Percentiles rank a stretch among this genome's conserved stretches.
Evolutionary conservation across 53 echinoderm and acorn worm genomes (phyloP).

Genomic region (Astropecten irregularis): DNA sequence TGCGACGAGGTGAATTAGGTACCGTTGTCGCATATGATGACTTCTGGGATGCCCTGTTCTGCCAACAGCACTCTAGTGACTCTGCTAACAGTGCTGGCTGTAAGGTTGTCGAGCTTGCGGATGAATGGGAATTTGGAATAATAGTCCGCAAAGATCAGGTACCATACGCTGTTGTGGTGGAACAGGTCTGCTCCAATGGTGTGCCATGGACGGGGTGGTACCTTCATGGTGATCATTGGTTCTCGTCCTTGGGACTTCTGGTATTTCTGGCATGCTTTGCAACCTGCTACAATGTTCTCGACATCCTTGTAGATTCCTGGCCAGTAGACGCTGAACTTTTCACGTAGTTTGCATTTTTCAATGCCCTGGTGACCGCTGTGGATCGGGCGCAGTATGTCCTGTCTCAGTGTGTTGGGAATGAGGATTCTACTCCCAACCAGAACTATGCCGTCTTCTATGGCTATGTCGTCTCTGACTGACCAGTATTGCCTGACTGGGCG

Average conservation of each 20-base stretch:
- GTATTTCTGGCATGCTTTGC: not conserved
- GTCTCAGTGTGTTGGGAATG: too few relatives aligned
- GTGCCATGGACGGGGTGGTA: slow-evolving; percentile 20
- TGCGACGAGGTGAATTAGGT: not conserved
- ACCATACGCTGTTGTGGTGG: too few relatives aligned
- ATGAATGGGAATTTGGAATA: slow-evolving; percentile 60
- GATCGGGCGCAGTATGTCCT: too few relatives aligned
- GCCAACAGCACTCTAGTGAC: not conserved
- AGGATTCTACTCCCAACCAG: too few relatives aligned
- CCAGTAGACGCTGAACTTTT: slow-evolving; percentile 24
- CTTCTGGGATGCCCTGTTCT: too few relatives aligned
- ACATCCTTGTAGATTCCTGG: slow-evolving; percentile 30
- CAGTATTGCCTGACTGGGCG: too few relatives aligned
- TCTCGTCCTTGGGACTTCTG: not conserved
- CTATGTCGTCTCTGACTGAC: too few relatives aligned
- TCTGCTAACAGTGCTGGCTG: too few relatives aligned
- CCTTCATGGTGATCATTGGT: not conserved
- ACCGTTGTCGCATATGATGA: slow-evolving; percentile 18
- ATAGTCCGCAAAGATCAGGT: slow-evolving; percentile 61
- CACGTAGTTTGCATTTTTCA: not conserved
- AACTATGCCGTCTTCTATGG: too few relatives aligned
- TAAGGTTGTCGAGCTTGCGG: not conserved
- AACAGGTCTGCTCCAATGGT: too few relatives aligned
- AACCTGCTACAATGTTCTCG: not conserved
- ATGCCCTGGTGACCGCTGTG: too few relatives aligned